A percentile compares a stretch with the other conserved stretches of the same genome.
phyloP scores from a whole-genome alignment of 2,113 vertebrate genomes.

The Callorhinus ursinus region DNA sequence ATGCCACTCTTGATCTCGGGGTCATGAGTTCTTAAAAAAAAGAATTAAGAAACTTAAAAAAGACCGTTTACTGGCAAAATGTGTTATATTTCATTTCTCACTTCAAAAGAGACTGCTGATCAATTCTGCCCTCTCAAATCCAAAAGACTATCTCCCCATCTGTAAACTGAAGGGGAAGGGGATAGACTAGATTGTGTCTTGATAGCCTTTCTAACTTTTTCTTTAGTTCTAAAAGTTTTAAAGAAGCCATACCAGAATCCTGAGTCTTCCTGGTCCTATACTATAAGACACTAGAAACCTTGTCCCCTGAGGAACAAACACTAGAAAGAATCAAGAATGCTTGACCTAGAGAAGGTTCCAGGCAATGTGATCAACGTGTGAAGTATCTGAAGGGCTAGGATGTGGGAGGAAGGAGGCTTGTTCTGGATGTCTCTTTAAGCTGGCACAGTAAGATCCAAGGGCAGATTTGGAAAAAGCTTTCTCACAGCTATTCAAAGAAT shows the following conservation, averaged over 20 bases:
- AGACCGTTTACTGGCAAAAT: not conserved
- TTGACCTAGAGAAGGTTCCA: constrained; percentile 26
- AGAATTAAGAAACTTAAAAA: not conserved
- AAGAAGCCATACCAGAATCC: constrained; percentile 1
- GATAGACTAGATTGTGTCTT: not conserved
- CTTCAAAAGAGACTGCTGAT: constrained; percentile 44
- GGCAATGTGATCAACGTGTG: not conserved
- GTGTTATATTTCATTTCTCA: not conserved
- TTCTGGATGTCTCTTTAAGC: constrained; percentile 40
- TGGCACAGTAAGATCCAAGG: constrained; percentile 63
- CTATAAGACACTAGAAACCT: constrained; percentile 21
- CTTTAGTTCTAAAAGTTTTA: constrained; percentile 46
- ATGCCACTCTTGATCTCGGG: not conserved
- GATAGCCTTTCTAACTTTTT: constrained; percentile 20
- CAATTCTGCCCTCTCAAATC: not conserved
- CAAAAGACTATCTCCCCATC: constrained; percentile 20
- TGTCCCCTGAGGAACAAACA: constrained; percentile 19
- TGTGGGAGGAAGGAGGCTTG: constrained; percentile 60
- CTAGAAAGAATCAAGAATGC: constrained; percentile 37
- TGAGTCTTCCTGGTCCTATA: constrained; percentile 11
- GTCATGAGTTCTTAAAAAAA: not conserved
- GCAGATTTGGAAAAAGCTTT: constrained; percentile 60
- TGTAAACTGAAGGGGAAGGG: constrained; percentile 32
- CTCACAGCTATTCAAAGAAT: constrained; percentile 54
- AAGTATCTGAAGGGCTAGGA: constrained; percentile 42